These are phyloP conservation scores for Pipistrellus nathusii DNA, from an alignment of 2,797 vertebrate genomes.

Conservation along the genomic window DNA sequence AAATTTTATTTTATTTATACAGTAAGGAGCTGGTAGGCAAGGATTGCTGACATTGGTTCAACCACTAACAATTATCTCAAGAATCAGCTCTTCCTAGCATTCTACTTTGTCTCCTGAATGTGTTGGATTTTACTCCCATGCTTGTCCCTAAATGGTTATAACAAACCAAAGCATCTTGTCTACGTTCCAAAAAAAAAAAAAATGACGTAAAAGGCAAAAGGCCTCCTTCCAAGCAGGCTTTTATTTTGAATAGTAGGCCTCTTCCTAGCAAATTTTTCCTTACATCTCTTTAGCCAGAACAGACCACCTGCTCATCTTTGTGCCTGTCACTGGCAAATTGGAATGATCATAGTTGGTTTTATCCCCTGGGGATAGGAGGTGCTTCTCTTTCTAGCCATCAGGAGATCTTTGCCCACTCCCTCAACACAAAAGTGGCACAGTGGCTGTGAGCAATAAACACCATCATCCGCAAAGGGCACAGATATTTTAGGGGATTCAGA, in stretches of 20 bases:
- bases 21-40: not conserved
- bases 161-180: not conserved
- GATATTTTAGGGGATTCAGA: slow-evolving; percentile 70
- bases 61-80: not conserved
- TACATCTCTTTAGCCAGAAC: not conserved
- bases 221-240: not conserved
- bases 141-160: not conserved
- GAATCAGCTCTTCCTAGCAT: not conserved
- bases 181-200: not conserved
- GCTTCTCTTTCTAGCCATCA: not conserved
- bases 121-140: not conserved
- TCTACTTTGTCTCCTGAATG: not conserved
- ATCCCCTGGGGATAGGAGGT: not conserved
- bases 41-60: not conserved
- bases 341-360: not conserved
- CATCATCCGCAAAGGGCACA: not conserved
- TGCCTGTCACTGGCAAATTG: not conserved
- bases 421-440: not conserved
- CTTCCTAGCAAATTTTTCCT: not conserved
- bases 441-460: not conserved
- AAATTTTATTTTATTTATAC: not conserved
- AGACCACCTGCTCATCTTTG: not conserved
- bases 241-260: not conserved
- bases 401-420: not conserved
- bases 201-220: not conserved